Percentiles rank a stretch among this genome's conserved stretches.
phyloP scores from a whole-genome alignment of 2,113 vertebrate species.

The Pelecanus crispus region DNA sequence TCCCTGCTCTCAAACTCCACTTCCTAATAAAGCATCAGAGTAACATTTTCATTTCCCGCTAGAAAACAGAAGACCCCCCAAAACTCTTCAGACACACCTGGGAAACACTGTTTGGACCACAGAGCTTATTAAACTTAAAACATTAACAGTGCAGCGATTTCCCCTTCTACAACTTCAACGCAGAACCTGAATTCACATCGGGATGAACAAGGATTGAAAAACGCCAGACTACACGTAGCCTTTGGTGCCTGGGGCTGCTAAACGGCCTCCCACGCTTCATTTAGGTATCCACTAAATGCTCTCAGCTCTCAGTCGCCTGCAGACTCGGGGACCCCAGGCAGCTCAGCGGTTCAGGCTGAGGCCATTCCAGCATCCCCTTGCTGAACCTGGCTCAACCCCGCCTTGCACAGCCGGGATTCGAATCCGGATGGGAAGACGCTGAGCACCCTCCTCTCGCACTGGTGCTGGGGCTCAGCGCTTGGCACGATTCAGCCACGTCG shows the following conservation, averaged over 20 bases:
- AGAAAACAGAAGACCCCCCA: background rate
- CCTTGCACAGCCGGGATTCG: background rate
- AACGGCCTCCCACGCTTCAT: accelerated
- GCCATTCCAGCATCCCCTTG: background rate
- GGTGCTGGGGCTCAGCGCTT: background rate
- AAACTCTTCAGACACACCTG: background rate
- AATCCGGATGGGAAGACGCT: background rate
- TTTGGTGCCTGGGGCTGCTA: background rate
- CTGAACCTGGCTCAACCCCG: background rate
- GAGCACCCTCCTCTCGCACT: background rate
- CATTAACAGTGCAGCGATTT: background rate
- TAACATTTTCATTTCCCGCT: background rate
- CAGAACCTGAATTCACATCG: background rate
- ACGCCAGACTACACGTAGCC: accelerated
- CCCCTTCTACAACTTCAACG: background rate
- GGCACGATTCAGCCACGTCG: background rate
- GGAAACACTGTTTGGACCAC: background rate
- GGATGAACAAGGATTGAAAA: background rate
- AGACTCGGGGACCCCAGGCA: background rate
- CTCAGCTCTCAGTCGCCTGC: background rate
- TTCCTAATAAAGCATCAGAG: background rate
- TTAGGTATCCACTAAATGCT: background rate
- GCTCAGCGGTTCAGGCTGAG: background rate
- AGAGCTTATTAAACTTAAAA: background rate
- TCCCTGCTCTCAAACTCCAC: background rate